Evolutionary conservation across 2,113 vertebrate genomes (phyloP).

Genomic region (Protobothrops flavoviridis): DNA sequence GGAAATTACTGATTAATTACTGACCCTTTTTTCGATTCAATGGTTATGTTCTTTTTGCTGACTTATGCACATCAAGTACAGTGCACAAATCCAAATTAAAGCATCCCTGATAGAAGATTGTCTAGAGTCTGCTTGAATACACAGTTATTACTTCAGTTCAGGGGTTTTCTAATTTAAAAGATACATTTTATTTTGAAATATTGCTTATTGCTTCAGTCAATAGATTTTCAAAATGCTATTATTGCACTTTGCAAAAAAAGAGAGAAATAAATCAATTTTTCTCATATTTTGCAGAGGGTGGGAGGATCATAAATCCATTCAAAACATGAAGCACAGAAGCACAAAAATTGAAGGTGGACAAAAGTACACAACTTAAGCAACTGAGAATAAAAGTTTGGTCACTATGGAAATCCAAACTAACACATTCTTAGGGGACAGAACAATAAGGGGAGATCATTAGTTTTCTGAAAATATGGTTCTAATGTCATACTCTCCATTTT

Average conservation of each 20-base stretch:
- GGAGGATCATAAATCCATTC: not conserved
- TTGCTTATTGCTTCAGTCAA: not conserved
- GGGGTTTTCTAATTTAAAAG: not conserved
- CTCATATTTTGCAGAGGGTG: not conserved
- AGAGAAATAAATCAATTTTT: not conserved
- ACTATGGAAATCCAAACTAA: not conserved
- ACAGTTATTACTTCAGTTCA: not conserved
- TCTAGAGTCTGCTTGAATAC: not conserved
- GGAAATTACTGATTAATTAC: not conserved
- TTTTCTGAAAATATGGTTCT: not conserved
- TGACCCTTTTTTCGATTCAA: not conserved
- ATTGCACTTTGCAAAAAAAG: not conserved
- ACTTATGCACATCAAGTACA: not conserved
- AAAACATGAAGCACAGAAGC: not conserved
- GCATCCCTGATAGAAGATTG: not conserved
- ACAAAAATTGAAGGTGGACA: not conserved
- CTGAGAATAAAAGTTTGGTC: not conserved
- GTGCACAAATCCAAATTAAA: not conserved
- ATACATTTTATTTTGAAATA: not conserved
- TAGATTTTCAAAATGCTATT: not conserved
- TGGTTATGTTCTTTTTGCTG: not conserved
- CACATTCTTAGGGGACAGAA: fast-evolving
- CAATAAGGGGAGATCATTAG: not conserved
- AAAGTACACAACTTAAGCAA: not conserved
- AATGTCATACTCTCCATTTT: not conserved